Base-by-base conservation (phyloP, 2,113 vertebrate genomes). In the Myiagra hebetior region DNA sequence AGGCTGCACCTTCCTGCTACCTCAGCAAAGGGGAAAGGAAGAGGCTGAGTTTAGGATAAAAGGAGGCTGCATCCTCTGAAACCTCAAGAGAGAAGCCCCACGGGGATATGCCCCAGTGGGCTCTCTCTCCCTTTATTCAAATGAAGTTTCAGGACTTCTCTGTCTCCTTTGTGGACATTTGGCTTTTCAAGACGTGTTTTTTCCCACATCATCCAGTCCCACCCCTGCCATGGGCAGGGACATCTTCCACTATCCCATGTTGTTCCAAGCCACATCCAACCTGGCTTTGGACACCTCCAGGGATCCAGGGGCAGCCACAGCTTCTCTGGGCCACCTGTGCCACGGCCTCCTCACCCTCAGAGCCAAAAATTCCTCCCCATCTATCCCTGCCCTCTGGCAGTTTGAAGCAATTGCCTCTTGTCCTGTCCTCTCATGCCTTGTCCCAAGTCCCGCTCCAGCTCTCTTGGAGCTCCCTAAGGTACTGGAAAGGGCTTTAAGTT, bases 231-330 rank as follows among this genome's bases (percentile, higher is more conserved):
- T 14, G 31, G 28, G 2, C 13, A 44, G 4, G 35, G 21, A 35
- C 27, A 13, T 2, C 4, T 69, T 10, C 15, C 0, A 2, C 27
- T 28, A 1, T 7, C 7, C 39, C 47, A 24, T 15, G 22, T 0
- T 60, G 39, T 5, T 46, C 46, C 37, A 42, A 75, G 20, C 30
- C 35, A 13, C 0, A 0, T 56, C n/a, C 31, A 44, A 0, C 7
- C 4, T 62, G 39, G 6, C 23, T 15, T 39, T 28, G 28, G 15
- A 3, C 28, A 39, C 39, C 69, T 8, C 26, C 44, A 77, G 42
- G 30, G 28, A 49, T 31, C 11, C 53, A 68, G 72, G 21, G 7
- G 11, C 37, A 77, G 31, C 53, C 72, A 52, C 44, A 77, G 53
- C 46, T 68, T 13, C 27, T 68, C 37, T 22, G 26, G 31, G 15